Percentiles rank a stretch among this genome's conserved stretches.
These are phyloP conservation scores for Buteo buteo DNA, from an alignment of 2,113 vertebrate genomes.

Conservation along the genomic window DNA sequence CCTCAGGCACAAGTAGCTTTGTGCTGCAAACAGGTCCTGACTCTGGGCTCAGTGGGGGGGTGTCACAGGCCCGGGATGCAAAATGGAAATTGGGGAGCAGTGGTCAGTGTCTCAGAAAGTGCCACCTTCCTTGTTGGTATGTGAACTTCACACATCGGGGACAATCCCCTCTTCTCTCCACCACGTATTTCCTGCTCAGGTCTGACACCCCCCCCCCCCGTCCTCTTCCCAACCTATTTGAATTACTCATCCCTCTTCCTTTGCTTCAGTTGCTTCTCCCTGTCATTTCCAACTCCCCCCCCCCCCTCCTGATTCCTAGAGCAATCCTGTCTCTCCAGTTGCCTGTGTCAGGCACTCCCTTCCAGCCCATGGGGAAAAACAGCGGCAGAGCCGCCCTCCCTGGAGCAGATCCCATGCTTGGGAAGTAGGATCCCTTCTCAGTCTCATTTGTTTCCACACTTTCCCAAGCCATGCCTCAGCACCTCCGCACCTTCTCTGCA, in stretches of 20 bases:
- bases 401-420: not conserved
- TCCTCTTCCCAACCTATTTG: not conserved
- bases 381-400: not conserved
- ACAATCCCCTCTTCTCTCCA: not conserved
- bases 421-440: not conserved
- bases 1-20: not conserved
- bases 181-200: not conserved
- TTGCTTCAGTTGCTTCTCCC: not conserved
- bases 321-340: not conserved
- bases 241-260: not conserved
- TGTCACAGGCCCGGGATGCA: not conserved
- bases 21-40: not conserved
- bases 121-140: not conserved
- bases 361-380: not conserved
- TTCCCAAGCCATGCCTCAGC: not conserved
- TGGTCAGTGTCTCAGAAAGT: not conserved
- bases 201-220: fast-evolving
- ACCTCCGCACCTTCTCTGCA: not conserved
- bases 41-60: not conserved
- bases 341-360: not conserved
- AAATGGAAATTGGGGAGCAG: not conserved
- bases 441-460: not conserved
- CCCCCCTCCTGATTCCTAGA: not conserved
- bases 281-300: no score
- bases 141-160: fast-evolving